Evolutionary conservation across 2,888 invertebrate species (phyloP).

Genomic region (Chrysopilus asiliformis): DNA sequence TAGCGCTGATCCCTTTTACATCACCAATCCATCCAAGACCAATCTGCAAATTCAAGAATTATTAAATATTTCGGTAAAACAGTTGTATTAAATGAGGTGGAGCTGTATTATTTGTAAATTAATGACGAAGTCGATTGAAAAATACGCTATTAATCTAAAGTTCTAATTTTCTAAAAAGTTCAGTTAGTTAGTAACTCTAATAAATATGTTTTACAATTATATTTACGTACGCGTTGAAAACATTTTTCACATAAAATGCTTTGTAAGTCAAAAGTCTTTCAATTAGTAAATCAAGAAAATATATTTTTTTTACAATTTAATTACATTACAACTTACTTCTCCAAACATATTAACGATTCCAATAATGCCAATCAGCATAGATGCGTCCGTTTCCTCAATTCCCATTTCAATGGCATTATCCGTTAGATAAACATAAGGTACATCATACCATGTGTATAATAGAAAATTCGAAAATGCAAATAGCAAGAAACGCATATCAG

Average conservation of each 20-base stretch:
- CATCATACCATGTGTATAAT: constrained; percentile 85
- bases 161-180: no score
- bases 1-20: constrained; percentile 59
- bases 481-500: constrained; percentile 55
- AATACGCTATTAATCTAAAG: no score
- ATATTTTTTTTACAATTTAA: neutral
- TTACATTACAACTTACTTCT: constrained; percentile 45
- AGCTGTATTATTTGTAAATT: no score
- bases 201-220: no score
- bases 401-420: constrained; percentile 65
- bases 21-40: constrained; percentile 81
- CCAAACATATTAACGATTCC: constrained; percentile 81
- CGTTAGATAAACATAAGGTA: constrained; percentile 81
- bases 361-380: constrained; percentile 74
- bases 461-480: constrained; percentile 82
- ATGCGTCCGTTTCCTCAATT: constrained; percentile 56
- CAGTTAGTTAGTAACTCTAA: no score
- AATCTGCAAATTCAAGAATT: constrained; percentile 41
- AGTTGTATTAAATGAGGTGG: no score
- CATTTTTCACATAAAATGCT: no score
- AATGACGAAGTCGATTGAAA: no score
- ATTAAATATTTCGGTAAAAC: no score
- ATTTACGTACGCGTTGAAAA: no score
- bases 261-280: no score
- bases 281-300: constrained; percentile 3